Evolutionary conservation across 2,113 vertebrate genomes (phyloP).

Genomic region (Leptocoma aspasia): DNA sequence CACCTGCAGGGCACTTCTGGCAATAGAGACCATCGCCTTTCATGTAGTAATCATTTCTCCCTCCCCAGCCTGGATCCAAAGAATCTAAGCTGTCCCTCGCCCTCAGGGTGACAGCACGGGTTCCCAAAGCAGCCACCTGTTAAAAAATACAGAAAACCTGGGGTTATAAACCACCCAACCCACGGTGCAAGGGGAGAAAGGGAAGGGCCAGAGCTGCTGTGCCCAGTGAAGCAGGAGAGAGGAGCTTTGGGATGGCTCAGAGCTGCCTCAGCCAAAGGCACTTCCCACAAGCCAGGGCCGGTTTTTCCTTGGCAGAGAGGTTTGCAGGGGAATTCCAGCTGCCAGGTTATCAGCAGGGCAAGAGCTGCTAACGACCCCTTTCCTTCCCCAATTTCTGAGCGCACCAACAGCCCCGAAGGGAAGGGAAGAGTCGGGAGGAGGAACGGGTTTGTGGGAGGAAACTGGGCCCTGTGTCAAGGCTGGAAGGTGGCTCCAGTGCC

Average conservation of each 20-base stretch:
- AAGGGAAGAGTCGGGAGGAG: background rate
- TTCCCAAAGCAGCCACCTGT: fast-evolving
- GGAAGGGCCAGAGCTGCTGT: background rate
- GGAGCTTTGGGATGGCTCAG: background rate
- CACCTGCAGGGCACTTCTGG: background rate
- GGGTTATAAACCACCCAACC: background rate
- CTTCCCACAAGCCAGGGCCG: fast-evolving
- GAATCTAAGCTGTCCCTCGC: background rate
- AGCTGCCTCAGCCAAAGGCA: background rate
- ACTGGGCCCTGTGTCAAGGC: background rate
- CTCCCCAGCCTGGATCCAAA: background rate
- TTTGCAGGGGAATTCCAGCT: background rate
- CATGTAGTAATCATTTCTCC: background rate
- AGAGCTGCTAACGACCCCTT: background rate
- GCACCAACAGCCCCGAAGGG: background rate
- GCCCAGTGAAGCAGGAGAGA: background rate
- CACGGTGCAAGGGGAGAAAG: fast-evolving
- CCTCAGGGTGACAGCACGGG: fast-evolving
- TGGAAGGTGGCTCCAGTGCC: background rate
- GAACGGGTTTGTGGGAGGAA: background rate
- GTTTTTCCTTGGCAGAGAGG: background rate
- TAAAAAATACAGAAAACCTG: background rate
- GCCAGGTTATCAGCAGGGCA: background rate
- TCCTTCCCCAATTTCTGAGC: background rate
- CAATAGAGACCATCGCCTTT: fast-evolving